These are phyloP conservation scores for Eulithis testata DNA, from an alignment of 2,888 invertebrate genomes.

Conservation along the genomic window DNA sequence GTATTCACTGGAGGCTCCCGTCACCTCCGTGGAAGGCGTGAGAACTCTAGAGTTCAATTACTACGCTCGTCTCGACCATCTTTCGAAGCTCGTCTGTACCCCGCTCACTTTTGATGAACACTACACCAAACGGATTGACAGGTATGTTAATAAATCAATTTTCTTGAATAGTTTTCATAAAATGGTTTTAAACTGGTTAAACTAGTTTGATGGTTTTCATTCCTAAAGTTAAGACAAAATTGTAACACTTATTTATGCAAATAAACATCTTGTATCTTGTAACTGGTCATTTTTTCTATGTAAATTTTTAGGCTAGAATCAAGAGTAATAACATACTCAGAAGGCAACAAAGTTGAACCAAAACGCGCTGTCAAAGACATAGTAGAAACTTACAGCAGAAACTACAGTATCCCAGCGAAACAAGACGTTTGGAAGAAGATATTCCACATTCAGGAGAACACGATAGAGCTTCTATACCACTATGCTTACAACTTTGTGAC, in stretches of 20 bases:
- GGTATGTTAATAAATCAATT: constrained; percentile 48
- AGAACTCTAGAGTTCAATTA: constrained; percentile 73
- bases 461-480: constrained; percentile 86
- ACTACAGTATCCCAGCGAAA: constrained; percentile 80
- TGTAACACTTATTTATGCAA: no score
- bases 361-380: constrained; percentile 75
- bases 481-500: constrained; percentile 86
- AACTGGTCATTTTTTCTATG: no score
- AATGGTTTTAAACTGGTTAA: no score
- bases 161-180: no score
- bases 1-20: constrained; percentile 66
- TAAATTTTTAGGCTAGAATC: constrained; percentile 62
- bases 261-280: no score
- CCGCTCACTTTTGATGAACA: constrained; percentile 81
- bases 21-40: constrained; percentile 63
- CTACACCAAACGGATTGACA: constrained; percentile 85
- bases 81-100: constrained; percentile 84
- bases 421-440: constrained; percentile 87
- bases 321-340: constrained; percentile 63
- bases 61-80: constrained; percentile 88
- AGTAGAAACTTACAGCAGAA: constrained; percentile 86
- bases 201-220: no score
- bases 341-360: constrained; percentile 63
- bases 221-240: no score
- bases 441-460: constrained; percentile 85